Percentiles rank a stretch among this genome's conserved stretches.
Evolutionary conservation across 2,113 vertebrate species (phyloP).

Genomic region (Gyps fulvus): DNA sequence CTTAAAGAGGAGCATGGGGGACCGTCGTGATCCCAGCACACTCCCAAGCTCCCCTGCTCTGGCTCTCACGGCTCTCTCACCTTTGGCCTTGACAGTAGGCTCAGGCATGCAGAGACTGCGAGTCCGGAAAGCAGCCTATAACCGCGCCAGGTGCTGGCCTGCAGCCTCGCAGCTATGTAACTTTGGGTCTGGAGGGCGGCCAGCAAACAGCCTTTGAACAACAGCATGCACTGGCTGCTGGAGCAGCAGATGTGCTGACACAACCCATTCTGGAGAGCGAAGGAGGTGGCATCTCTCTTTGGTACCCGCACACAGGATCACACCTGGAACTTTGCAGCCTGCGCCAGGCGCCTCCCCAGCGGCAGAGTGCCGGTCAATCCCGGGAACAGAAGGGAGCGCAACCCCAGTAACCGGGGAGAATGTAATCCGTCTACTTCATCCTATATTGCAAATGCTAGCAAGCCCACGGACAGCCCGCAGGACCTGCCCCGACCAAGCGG

Average conservation of each 20-base stretch:
- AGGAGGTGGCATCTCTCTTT: neutral
- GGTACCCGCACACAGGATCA: neutral
- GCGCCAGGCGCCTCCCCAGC: fast-evolving
- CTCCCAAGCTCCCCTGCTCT: neutral
- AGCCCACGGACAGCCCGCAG: fast-evolving
- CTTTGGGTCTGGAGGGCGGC: neutral
- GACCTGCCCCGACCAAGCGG: neutral
- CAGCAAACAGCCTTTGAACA: fast-evolving
- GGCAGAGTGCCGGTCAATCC: neutral
- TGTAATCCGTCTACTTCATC: fast-evolving
- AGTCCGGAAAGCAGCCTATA: neutral
- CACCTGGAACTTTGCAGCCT: neutral
- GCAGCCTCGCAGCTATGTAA: neutral
- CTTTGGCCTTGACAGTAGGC: neutral
- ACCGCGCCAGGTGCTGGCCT: neutral
- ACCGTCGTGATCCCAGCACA: neutral
- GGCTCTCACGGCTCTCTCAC: neutral
- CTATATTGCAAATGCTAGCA: fast-evolving
- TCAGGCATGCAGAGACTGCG: neutral
- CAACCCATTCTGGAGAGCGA: neutral
- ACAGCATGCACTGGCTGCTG: neutral
- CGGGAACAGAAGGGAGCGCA: neutral
- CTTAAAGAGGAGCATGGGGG: neutral
- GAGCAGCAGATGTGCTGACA: neutral
- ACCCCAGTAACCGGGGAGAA: fast-evolving